These are phyloP conservation scores for Holothuria glaberrima DNA, from an alignment of 35 echinoderm and acorn worm species.

Conservation along the genomic window DNA sequence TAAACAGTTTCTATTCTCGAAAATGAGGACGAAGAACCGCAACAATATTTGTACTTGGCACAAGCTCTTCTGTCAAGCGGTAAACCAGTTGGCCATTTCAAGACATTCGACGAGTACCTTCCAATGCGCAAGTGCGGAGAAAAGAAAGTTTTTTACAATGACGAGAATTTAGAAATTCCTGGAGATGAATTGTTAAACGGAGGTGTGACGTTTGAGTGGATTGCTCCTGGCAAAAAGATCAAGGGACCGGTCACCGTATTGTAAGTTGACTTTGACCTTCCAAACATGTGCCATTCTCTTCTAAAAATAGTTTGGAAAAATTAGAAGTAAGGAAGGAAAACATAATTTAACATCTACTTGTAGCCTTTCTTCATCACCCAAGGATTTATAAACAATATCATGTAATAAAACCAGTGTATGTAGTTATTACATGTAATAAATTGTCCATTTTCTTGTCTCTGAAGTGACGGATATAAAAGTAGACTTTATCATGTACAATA, in stretches of 20 bases:
- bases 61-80: constrained; percentile 33
- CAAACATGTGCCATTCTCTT: no score
- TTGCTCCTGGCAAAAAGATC: constrained; percentile 29
- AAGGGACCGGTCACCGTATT: constrained; percentile 17
- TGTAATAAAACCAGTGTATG: no score
- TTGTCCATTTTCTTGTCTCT: no score
- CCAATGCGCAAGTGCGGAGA: constrained; percentile 49
- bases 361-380: no score
- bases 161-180: not conserved
- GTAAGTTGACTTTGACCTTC: not conserved
- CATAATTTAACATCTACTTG: no score
- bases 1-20: constrained; percentile 43
- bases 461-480: no score
- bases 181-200: not conserved
- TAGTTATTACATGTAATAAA: no score
- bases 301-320: no score
- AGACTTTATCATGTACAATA: no score
- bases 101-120: constrained; percentile 39
- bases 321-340: no score
- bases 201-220: constrained; percentile 59
- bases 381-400: no score
- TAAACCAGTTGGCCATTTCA: constrained; percentile 51
- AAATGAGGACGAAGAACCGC: constrained; percentile 8
- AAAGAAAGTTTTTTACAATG: constrained; percentile 39
- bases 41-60: constrained; percentile 33